Evolutionary conservation across 2,888 invertebrate species (phyloP), one percentile per base, ranked within the genome.

Genomic region (Ctenicera cuprea): DNA sequence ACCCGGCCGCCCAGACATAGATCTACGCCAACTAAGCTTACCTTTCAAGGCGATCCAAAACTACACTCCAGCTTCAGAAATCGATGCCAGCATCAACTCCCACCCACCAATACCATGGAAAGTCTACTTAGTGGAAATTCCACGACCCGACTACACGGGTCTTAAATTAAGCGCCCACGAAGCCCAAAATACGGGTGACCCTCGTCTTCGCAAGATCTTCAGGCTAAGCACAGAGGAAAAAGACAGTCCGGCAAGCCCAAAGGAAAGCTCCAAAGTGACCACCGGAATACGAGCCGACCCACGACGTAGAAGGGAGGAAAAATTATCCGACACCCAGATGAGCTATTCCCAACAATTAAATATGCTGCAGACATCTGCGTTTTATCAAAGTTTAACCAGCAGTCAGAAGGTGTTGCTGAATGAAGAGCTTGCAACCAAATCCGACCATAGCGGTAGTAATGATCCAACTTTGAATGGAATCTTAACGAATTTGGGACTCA

Each of bases 61-160:
- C 80, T 95, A 95, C 84, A 91, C 93, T 12, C 95, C 96, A 0
- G 95, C 95, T 26, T 94, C 93, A 0, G 96, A 96, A 88, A 95
- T 96, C 75, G 94, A 95, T 83, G 96, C 94, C 8, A 94, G 94
- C 41, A 90, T 94, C 52, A 92, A 92, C 64, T 93, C 94, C 48
- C 95, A 96, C 84, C 91, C 92, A 0, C 93, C 94, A 0, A 92
- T 96, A 64, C 80, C 87, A 0, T 96, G 93, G 88, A 92, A 91
- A 84, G 84, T 90, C 12, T 78, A 85, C 48, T 82, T 87, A 12
- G 86, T 94, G 67, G 91, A 92, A 70, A 91, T 95, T 81, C 93
- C 94, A 0, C 89, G 92, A 43, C 93, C 94, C 0, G 93, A 94
- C 83, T 95, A 94, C 83, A 92, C 91, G 0, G 93, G 94, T 75